These are phyloP conservation scores for Acleris emargana DNA, from an alignment of 2,888 invertebrate genomes.

Conservation along the genomic window DNA sequence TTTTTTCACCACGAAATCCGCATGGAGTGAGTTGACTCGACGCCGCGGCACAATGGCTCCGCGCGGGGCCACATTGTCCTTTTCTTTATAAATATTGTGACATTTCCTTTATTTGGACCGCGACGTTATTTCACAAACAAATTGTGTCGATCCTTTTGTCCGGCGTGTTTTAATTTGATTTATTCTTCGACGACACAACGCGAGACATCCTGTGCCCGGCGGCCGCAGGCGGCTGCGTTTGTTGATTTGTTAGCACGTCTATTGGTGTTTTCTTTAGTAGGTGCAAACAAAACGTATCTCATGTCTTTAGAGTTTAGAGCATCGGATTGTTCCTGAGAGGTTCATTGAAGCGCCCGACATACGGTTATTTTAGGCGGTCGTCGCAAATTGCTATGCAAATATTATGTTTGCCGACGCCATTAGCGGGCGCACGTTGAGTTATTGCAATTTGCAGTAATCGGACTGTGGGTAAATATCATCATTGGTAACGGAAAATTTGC, in stretches of 20 bases:
- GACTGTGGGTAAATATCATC: constrained; percentile 19
- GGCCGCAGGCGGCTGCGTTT: constrained; percentile 66
- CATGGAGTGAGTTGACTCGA: constrained; percentile 82
- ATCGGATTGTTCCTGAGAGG: constrained; percentile 57
- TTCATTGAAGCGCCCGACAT: constrained; percentile 48
- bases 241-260: constrained; percentile 77
- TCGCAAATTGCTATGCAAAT: constrained; percentile 57
- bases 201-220: constrained; percentile 71
- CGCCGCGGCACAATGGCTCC: constrained; percentile 72
- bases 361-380: constrained; percentile 47
- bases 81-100: constrained; percentile 84
- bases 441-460: constrained; percentile 41
- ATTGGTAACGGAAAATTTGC: constrained; percentile 8
- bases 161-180: constrained; percentile 79
- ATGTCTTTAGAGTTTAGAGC: constrained; percentile 53
- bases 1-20: constrained; percentile 76
- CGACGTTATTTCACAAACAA: constrained; percentile 75
- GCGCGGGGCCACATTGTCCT: constrained; percentile 73
- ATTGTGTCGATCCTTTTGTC: constrained; percentile 78
- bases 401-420: constrained; percentile 42
- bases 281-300: constrained; percentile 68
- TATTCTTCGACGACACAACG: constrained; percentile 77
- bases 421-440: constrained; percentile 42
- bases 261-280: constrained; percentile 71
- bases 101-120: constrained; percentile 78